Conservation (phyloP, 2,888 invertebrate genomes). For the Dicycla oo region DNA sequence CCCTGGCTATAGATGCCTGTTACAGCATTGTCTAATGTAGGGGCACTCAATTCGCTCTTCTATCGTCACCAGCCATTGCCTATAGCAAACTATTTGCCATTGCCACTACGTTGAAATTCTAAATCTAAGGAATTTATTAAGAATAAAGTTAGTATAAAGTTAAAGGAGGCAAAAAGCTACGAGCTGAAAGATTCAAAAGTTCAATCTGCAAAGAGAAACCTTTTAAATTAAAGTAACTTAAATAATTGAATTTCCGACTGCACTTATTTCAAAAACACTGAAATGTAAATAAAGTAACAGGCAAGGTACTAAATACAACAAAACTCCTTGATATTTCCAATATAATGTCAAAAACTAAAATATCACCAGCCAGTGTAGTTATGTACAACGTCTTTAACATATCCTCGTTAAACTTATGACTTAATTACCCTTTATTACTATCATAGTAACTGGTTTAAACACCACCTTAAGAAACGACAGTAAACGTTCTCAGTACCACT, state of each 20-base stretch:
- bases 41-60: no score
- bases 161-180: background rate
- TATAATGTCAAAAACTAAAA: slow-evolving; percentile 19
- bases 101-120: background rate
- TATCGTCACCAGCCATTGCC: no score
- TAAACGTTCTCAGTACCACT: background rate
- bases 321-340: slow-evolving; percentile 9
- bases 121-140: background rate
- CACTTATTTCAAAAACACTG: background rate
- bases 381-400: slow-evolving; percentile 18
- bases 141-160: no score
- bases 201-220: background rate
- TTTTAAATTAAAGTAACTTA: no score
- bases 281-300: background rate
- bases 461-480: slow-evolving; percentile 12
- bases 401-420: slow-evolving; percentile 43
- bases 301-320: background rate
- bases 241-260: no score
- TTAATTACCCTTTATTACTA: slow-evolving; percentile 53
- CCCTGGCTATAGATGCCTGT: no score
- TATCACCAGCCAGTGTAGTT: slow-evolving; percentile 15
- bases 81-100: slow-evolving; percentile 19
- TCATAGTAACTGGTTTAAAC: slow-evolving; percentile 32
- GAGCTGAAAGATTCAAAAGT: background rate
- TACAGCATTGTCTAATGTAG: no score